Conservation (phyloP, 2,888 invertebrate species). For the Eristalis tenax region DNA sequence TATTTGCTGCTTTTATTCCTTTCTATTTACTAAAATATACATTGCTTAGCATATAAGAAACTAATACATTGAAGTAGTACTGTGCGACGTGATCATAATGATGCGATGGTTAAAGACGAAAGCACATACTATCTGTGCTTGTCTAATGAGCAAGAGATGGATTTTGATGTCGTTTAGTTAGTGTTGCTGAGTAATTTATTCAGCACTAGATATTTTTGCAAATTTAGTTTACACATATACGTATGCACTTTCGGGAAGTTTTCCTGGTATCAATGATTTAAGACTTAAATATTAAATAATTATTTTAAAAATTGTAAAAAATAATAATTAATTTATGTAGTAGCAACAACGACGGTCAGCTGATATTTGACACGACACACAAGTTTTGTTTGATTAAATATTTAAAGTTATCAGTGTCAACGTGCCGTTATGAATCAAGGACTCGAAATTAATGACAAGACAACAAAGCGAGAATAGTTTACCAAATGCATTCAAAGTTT, state of each 20-base stretch:
- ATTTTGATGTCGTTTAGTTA: constrained; percentile 13
- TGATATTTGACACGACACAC: background rate
- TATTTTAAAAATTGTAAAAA: too few species aligned
- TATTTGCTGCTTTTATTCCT: constrained; percentile 46
- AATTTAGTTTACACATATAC: too few species aligned
- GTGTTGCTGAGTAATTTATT: constrained; percentile 41
- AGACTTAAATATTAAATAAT: too few species aligned
- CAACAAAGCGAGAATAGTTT: constrained; percentile 13
- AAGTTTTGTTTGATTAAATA: too few species aligned
- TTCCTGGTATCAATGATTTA: too few species aligned
- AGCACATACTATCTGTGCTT: constrained; percentile 33
- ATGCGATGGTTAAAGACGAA: constrained; percentile 36
- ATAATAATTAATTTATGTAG: too few species aligned
- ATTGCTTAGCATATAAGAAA: constrained; percentile 53
- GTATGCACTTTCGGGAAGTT: too few species aligned
- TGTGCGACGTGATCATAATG: constrained; percentile 58
- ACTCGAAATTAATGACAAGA: background rate
- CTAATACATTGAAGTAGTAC: constrained; percentile 27
- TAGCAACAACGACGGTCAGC: too few species aligned
- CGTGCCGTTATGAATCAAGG: background rate
- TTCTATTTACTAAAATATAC: constrained; percentile 24
- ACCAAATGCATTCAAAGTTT: background rate
- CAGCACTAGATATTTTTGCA: background rate
- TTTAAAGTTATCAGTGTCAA: too few species aligned
- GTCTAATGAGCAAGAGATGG: constrained; percentile 43